These are phyloP conservation scores for Athalia rosae DNA, from an alignment of 2,888 invertebrate genomes.

Conservation along the genomic window DNA sequence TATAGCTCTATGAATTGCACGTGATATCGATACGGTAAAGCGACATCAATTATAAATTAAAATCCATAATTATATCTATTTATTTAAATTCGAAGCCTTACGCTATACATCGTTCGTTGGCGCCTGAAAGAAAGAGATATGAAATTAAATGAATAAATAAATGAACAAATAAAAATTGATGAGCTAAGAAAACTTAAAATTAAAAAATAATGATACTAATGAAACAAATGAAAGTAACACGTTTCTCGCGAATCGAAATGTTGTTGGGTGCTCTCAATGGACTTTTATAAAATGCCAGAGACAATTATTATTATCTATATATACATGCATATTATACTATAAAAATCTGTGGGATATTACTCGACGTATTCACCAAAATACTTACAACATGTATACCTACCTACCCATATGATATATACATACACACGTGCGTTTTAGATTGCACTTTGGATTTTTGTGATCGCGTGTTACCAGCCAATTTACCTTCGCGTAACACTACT, in stretches of 20 bases:
- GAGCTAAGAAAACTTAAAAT: not conserved
- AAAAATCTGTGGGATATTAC: not conserved
- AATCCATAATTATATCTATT: too few relatives aligned
- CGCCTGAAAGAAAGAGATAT: not conserved
- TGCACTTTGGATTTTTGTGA: constrained; percentile 2
- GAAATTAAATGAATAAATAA: not conserved
- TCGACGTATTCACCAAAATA: too few relatives aligned
- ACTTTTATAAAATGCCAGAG: constrained; percentile 30
- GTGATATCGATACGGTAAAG: too few relatives aligned
- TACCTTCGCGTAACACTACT: not conserved
- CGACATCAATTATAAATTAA: too few relatives aligned
- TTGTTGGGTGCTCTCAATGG: constrained; percentile 41
- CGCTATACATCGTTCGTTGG: not conserved
- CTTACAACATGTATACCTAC: constrained; percentile 2
- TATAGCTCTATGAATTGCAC: too few relatives aligned
- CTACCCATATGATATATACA: constrained; percentile 3
- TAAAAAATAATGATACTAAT: not conserved
- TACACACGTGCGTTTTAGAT: not conserved
- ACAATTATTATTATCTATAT: not conserved
- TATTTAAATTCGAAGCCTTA: too few relatives aligned
- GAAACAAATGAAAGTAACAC: constrained; percentile 34
- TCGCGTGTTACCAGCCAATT: constrained; percentile 29
- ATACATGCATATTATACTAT: not conserved
- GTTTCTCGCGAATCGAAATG: constrained; percentile 16
- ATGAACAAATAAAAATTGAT: not conserved